Base-by-base conservation (phyloP, 1,140 invertebrate species). In the Formica selysi region DNA sequence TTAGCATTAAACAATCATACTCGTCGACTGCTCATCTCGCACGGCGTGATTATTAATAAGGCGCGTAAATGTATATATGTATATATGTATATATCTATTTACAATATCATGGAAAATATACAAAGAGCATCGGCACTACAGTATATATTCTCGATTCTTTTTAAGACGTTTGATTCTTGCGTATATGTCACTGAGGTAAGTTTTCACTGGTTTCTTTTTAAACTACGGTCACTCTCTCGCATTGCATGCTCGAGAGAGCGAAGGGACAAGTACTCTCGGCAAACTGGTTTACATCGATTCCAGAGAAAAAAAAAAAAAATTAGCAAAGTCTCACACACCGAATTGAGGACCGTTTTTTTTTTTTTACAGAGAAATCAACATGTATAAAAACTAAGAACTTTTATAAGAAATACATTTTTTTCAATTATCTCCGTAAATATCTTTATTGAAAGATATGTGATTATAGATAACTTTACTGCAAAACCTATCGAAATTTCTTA, bases 151-250 rank as follows among this genome's bases (percentile, higher is more conserved):
- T 91, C 85, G 79, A 86, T 88, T 83, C 67, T 81, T 61, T 76
- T 91, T 87, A 86, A 92, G 89, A 92, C 83, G 85, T 92, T 92
- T 92, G 91, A 92, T 92, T 92, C 81, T 91, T 88, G 88, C 90
- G 64, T 84, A 90, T 76, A 74, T 88, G 41, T 87, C 86, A 91
- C 74, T 91, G 91, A 91, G 91, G 91, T 91, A 92, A 91, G 89
- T 87, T 83, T 91, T 84, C 91, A 91, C 87, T 89, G 89, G 65
- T 89, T 90, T 51, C 48, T 19, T 51, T 81, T 80, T 64, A 85
- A 81, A 61, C 57, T 68, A 80, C 59, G 57, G 41, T 57, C 61
- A 51, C 44, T 54, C 44, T 54, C 48, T 85, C 57, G 81, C 36
- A 3, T 65, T 62, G 32, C 22, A 70, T 38, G 51, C 44, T 11